Conservation (phyloP, 2,888 invertebrate species). For the Hydriomena furcata region DNA sequence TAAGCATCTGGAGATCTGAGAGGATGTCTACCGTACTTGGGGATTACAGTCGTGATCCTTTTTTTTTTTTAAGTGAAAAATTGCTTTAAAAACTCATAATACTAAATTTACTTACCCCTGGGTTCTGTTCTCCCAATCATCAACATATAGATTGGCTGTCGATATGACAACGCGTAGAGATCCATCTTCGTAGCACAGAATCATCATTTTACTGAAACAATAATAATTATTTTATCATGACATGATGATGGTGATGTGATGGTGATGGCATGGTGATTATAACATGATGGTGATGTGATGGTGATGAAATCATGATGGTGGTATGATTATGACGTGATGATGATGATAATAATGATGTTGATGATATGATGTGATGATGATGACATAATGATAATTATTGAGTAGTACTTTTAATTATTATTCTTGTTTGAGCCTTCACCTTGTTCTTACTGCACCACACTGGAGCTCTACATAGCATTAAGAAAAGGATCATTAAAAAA, state of each 20-base stretch:
- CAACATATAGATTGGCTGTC: constrained; percentile 95
- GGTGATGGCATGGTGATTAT: constrained; percentile 8
- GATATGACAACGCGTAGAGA: constrained; percentile 93
- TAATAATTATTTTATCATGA: constrained; percentile 3
- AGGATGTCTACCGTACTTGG: too few species aligned
- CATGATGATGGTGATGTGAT: neutral
- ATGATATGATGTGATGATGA: neutral
- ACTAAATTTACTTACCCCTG: constrained; percentile 86
- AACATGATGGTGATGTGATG: neutral
- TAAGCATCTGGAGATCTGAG: too few species aligned
- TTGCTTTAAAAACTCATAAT: too few species aligned
- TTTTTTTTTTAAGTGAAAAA: too few species aligned
- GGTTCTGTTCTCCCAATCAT: constrained; percentile 97
- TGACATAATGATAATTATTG: neutral
- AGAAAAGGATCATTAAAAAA: too few species aligned
- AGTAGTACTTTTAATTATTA: too few species aligned
- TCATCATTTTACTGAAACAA: constrained; percentile 90
- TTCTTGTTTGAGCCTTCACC: too few species aligned
- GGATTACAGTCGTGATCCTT: too few species aligned
- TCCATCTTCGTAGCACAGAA: constrained; percentile 91
- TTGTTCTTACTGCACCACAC: too few species aligned
- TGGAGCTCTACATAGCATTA: too few species aligned
- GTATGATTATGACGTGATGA: neutral
- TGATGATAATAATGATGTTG: constrained; percentile 4
- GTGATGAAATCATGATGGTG: too few species aligned